Evolutionary conservation across 1,140 invertebrate species (phyloP).

Genomic region (Aphelenchoides fujianensis): DNA sequence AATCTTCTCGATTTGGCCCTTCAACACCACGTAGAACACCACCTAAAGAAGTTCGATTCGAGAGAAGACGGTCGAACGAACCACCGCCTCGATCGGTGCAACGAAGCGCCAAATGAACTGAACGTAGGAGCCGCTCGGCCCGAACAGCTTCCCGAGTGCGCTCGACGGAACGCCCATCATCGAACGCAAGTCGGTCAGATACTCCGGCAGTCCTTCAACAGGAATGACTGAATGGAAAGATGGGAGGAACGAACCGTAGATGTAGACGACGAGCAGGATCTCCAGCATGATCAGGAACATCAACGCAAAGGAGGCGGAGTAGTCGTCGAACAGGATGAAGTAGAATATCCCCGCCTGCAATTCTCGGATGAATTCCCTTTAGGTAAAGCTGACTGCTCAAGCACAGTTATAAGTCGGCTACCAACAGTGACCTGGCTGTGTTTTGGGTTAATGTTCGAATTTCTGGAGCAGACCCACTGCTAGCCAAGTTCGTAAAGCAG

Average conservation of each 20-base stretch:
- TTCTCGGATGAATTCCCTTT: too few relatives aligned
- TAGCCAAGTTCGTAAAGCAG: conserved; percentile 2
- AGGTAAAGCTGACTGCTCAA: too few relatives aligned
- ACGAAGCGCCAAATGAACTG: conserved; percentile 28
- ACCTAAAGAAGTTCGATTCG: conserved; percentile 18
- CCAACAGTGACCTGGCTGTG: too few relatives aligned
- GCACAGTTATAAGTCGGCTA: too few relatives aligned
- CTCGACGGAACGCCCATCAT: conserved; percentile 32
- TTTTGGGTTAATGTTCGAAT: too few relatives aligned
- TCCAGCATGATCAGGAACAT: conserved; percentile 36
- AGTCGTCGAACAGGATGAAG: conserved; percentile 41
- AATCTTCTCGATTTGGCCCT: conserved; percentile 14
- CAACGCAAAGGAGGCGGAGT: conserved; percentile 36
- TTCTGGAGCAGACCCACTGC: too few relatives aligned
- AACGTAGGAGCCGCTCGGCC: conserved; percentile 34
- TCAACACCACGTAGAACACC: conserved; percentile 34
- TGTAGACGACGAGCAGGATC: conserved; percentile 35
- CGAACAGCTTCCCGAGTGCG: conserved; percentile 29
- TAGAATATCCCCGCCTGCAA: conserved; percentile 45
- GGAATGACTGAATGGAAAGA: conserved; percentile 1
- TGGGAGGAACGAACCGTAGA: conserved; percentile 40
- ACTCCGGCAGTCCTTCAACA: conserved; percentile 28
- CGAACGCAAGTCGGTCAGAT: conserved; percentile 29
- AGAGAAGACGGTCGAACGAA: conserved; percentile 19
- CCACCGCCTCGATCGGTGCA: conserved; percentile 23